These are phyloP conservation scores for Agonopterix subpropinquella DNA, from an alignment of 2,888 invertebrate genomes.

Conservation along the genomic window DNA sequence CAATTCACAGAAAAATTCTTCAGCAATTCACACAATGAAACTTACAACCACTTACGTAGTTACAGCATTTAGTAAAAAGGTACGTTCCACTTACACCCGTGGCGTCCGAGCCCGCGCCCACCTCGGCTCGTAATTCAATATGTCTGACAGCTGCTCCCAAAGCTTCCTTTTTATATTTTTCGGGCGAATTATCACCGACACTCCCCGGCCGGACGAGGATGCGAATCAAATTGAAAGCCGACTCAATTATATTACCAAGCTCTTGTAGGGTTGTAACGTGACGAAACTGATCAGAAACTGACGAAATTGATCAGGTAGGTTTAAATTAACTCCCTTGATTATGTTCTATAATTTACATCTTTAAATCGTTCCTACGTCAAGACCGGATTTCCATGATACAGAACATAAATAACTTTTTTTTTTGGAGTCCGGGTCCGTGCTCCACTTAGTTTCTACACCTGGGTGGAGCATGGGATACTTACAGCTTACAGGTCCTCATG, in stretches of 20 bases:
- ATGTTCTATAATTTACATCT: no score
- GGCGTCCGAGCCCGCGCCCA: conserved; percentile 15
- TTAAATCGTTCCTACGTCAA: no score
- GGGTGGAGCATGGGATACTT: no score
- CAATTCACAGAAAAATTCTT: no score
- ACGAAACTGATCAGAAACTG: no score
- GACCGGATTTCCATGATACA: no score
- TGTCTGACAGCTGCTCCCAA: conserved; percentile 58
- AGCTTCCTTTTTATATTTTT: conserved; percentile 71
- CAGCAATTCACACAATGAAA: no score
- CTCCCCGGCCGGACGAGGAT: conserved; percentile 60
- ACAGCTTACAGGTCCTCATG: no score
- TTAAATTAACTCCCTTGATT: no score
- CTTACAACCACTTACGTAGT: background rate
- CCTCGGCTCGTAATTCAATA: conserved; percentile 61
- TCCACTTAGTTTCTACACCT: no score
- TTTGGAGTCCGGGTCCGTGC: no score
- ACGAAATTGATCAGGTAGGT: background rate
- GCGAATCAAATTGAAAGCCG: conserved; percentile 75
- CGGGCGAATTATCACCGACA: conserved; percentile 73
- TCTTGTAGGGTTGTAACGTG: conserved; percentile 45
- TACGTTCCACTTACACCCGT: conserved; percentile 14
- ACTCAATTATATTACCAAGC: conserved; percentile 69
- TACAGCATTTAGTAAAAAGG: conserved; percentile 7
- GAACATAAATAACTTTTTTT: no score